Percentiles rank a stretch among this genome's conserved stretches.
Evolutionary conservation across 2,113 vertebrate species (phyloP).

Genomic region (Rhinolophus sinicus): DNA sequence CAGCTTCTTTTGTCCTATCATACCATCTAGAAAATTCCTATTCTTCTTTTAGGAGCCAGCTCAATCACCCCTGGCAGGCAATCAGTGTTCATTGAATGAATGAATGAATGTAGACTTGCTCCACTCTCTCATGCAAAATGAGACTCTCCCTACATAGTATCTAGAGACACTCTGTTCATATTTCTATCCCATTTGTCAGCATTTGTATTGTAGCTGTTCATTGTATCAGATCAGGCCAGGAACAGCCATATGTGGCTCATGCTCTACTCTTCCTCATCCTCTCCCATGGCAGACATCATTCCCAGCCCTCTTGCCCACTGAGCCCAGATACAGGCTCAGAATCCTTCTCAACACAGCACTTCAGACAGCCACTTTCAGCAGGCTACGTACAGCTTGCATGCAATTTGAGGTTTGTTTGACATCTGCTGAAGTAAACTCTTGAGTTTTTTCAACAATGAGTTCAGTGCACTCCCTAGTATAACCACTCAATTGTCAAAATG

Average conservation of each 20-base stretch:
- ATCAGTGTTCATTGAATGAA: background rate
- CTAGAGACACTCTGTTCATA: background rate
- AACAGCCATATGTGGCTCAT: no score
- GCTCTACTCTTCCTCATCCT: background rate
- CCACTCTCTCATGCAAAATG: background rate
- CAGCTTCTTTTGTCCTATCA: background rate
- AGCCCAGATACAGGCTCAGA: background rate
- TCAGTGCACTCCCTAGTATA: background rate
- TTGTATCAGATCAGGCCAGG: background rate
- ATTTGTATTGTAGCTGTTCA: background rate
- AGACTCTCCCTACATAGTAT: background rate
- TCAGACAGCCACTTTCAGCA: background rate
- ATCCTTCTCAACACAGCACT: background rate
- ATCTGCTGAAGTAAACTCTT: background rate
- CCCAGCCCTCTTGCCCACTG: background rate
- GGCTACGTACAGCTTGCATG: background rate
- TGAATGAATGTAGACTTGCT: background rate
- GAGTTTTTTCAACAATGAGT: no score
- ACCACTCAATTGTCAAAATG: background rate
- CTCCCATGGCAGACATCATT: accelerated
- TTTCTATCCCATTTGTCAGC: background rate
- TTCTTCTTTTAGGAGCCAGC: background rate
- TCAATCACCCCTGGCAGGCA: background rate
- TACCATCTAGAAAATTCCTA: background rate
- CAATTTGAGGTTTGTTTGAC: background rate